A percentile compares a stretch with the other conserved stretches of the same genome.
Evolutionary conservation across 1,140 invertebrate species (phyloP).

Genomic region (Theocolax elegans): DNA sequence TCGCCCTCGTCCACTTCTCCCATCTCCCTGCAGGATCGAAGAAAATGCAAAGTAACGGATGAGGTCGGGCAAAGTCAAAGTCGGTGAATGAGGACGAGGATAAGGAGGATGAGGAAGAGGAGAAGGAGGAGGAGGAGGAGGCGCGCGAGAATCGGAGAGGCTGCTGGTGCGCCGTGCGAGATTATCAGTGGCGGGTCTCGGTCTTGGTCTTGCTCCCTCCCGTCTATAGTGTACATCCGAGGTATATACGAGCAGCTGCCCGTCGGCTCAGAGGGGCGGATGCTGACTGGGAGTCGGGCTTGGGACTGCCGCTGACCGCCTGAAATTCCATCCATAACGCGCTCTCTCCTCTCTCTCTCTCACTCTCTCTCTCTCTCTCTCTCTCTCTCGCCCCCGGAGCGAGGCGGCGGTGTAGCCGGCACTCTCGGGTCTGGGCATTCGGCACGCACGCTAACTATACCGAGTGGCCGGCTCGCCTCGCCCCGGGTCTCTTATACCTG

Average conservation of each 20-base stretch:
- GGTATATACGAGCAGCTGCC: no score
- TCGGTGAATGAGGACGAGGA: background rate
- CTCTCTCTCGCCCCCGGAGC: no score
- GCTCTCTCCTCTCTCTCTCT: background rate
- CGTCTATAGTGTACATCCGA: no score
- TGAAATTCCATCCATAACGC: slow-evolving; percentile 32
- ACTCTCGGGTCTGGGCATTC: background rate
- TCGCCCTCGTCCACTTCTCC: background rate
- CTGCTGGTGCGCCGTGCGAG: no score
- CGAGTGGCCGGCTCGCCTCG: no score
- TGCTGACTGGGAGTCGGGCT: slow-evolving; percentile 22
- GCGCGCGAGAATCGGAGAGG: background rate
- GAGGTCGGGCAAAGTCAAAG: background rate
- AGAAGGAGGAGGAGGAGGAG: background rate
- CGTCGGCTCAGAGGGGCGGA: no score
- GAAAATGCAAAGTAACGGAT: slow-evolving; percentile 14
- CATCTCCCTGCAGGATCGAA: no score
- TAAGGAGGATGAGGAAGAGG: background rate
- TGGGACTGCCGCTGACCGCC: slow-evolving; percentile 30
- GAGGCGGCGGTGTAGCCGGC: no score
- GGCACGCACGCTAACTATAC: slow-evolving; percentile 4
- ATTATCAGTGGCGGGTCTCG: background rate
- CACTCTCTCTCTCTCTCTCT: background rate
- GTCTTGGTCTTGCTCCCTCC: background rate
- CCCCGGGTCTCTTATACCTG: background rate